Base-by-base conservation (phyloP, 2,113 vertebrate genomes). In the Herpetotheres cachinnans region DNA sequence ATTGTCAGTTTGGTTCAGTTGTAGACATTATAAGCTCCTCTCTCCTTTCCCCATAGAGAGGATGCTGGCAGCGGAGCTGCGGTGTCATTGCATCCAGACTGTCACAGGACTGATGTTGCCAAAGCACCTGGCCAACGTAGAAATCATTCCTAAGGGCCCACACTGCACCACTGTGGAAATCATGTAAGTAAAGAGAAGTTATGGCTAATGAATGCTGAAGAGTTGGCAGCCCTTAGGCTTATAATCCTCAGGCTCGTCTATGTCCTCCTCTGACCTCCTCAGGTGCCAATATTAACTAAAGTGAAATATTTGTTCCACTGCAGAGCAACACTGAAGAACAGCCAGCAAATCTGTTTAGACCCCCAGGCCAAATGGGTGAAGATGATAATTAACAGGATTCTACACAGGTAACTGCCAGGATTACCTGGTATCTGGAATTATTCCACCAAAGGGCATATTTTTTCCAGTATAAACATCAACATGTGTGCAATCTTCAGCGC, bases 331-430 rank as follows among this genome's bases (percentile, higher is more conserved):
- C 11, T 62, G 65, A 96, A 81, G 79, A 54, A 70, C 13, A 42
- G 38, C 36, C 80, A 67, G 56, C 38, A 86, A 50, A 34, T 81
- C 80, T 96, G 90, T 38, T 91, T 93, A 47, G 32, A 36, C 89
- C 46, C 61, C 62, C 26, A 81, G 73, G 69, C 61, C 62, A 62
- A 74, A 61, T 96, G 94, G 82, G 86, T 97, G 84, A 94, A 66
- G 84, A 46, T 7, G 71, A 22, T 91, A 34, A 95, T 79, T 36
- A 74, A 86, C 62, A 72, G 63, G 40, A 89, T 95, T 70, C 74
- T 86, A 44, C 44, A 83, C 32, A 97, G 79, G 83, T 73, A 89
- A 24, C 24, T 82, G 55, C 56, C 65, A 77, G 86, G 34, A 46
- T n/a, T 58, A n/a, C 29, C 61, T 47, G 46, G 36, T 46, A 63